Base-by-base conservation (phyloP, 1,140 invertebrate genomes). In the Asbolus verrucosus region DNA sequence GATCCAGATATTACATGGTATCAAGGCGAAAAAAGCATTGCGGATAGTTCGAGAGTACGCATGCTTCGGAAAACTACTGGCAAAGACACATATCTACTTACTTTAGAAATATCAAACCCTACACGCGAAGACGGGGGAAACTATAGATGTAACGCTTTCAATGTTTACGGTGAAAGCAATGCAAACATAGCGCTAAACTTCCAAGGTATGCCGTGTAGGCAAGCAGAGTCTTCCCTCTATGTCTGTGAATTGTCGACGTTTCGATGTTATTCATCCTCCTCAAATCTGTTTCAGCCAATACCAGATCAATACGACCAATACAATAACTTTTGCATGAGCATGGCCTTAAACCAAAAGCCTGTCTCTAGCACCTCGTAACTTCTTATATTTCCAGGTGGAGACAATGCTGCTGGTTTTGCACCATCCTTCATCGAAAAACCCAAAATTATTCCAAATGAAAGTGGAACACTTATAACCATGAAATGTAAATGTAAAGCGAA, bases 121-220 rank as follows among this genome's bases (percentile, higher is more conserved):
- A 95, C 93, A 60, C 91, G 91, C 79, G 91, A 93, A 78, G 98
- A 99, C 83, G 97, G 96, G 75, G 98, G 98, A 69, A 95, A 96
- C 83, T 99, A 99, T 85, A 90, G 97, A 79, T 99, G 97, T 87
- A 99, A 98, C 84, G 98, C 97, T 69, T 94, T 96, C 85, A 99
- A 99, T 89, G 90, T 92, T 82, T 93, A 92, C 82, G 98, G 98
- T 82, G 97, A 99, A 88, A 98, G 95, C 84, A 99, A 99, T 88
- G 98, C 98, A 75, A 99, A 99, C 87, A 99, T 99, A 85, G 95
- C 96, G 75, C 91, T 99, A 75, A 99, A 99, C 84, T 98, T 99
- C 87, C 94, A 97, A 94, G 95, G 95, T 96, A 94, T 87, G 84
- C 83, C 69, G 70, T 62, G 69, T 67, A 63, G 71, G 39, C 61